Conservation (phyloP, 2,797 vertebrate species). For the Serranus cabrilla region DNA sequence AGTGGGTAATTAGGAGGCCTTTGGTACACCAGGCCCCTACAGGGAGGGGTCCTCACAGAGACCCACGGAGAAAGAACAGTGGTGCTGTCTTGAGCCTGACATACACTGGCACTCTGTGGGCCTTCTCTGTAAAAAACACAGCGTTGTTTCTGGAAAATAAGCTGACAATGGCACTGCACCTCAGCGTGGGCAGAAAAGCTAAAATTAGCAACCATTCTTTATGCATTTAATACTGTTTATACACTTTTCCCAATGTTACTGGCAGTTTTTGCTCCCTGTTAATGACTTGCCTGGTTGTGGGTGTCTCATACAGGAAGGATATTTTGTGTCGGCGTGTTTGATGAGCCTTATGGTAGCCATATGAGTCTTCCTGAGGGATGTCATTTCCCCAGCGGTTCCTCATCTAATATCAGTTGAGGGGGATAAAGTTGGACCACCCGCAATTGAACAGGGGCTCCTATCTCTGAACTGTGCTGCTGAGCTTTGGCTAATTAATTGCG, state of each 20-base stretch:
- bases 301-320: constrained; percentile 66
- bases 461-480: constrained; percentile 52
- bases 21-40: constrained; percentile 54
- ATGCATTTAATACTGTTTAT: constrained; percentile 24
- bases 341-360: constrained; percentile 84
- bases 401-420: constrained; percentile 47
- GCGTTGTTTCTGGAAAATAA: constrained; percentile 50
- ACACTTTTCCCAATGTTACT: constrained; percentile 34
- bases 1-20: constrained; percentile 85
- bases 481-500: constrained; percentile 73
- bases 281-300: constrained; percentile 47
- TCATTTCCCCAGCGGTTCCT: constrained; percentile 53
- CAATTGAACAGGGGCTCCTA: constrained; percentile 31
- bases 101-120: constrained; percentile 69
- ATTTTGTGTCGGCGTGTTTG: constrained; percentile 78
- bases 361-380: constrained; percentile 74
- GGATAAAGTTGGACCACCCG: constrained; percentile 65
- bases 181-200: constrained; percentile 19
- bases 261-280: constrained; percentile 29
- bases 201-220: constrained; percentile 5
- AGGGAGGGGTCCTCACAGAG: constrained; percentile 50
- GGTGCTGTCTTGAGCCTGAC: constrained; percentile 63
- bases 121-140: constrained; percentile 42
- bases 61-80: constrained; percentile 63
- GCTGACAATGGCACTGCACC: constrained; percentile 55